Conservation (phyloP, 1,140 invertebrate species). For the Probaryconus sp. region DNA sequence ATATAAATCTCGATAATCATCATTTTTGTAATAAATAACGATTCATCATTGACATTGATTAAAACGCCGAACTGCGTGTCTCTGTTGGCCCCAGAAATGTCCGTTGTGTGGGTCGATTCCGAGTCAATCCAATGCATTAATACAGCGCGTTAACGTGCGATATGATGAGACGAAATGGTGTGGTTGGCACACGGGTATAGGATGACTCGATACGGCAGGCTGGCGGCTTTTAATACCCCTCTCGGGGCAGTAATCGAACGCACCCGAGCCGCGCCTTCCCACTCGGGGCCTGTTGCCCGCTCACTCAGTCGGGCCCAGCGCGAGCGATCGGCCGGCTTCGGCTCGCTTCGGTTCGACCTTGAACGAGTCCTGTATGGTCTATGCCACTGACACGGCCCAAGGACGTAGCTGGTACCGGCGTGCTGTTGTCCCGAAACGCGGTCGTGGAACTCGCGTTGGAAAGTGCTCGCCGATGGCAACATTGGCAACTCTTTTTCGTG, state of each 20-base stretch:
- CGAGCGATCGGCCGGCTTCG: constrained; percentile 65
- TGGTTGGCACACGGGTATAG: constrained; percentile 73
- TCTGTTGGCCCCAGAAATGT: no score
- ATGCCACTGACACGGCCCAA: constrained; percentile 79
- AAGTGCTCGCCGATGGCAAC: constrained; percentile 73
- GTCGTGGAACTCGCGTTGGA: constrained; percentile 76
- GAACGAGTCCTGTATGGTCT: constrained; percentile 78
- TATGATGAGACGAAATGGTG: constrained; percentile 66
- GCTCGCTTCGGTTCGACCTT: constrained; percentile 74
- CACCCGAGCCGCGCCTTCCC: constrained; percentile 32
- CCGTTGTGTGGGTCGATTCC: constrained; percentile 19
- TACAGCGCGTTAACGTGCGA: constrained; percentile 67
- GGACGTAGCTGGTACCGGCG: constrained; percentile 69
- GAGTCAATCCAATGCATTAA: constrained; percentile 55
- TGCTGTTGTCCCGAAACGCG: constrained; percentile 77
- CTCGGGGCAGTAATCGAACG: constrained; percentile 48
- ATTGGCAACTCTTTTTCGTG: constrained; percentile 73
- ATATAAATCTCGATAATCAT: no score
- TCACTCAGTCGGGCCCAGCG: constrained; percentile 11
- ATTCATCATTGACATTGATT: no score
- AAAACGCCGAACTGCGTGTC: no score
- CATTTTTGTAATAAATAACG: no score
- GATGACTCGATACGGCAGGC: constrained; percentile 67
- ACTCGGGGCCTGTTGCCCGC: constrained; percentile 33
- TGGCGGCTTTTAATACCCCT: constrained; percentile 25